A percentile compares a stretch with the other conserved stretches of the same genome.
Conservation (phyloP, 2,113 vertebrate genomes). For the Scatophagus argus region DNA sequence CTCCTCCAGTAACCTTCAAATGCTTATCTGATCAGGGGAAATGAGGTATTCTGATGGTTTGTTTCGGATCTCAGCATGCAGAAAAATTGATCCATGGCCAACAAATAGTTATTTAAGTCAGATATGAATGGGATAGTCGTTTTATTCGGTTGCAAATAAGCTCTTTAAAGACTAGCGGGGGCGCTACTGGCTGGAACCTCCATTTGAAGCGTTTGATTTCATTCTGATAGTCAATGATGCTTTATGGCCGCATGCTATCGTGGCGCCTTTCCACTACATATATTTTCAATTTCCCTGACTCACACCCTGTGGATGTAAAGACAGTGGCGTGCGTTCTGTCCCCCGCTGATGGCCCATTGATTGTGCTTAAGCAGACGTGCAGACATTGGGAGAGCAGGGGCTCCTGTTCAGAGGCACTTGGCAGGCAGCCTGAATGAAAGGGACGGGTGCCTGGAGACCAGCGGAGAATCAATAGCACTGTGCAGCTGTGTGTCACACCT, state of each 20-base stretch:
- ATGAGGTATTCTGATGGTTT: constrained; percentile 46
- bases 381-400: constrained; percentile 80
- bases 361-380: constrained; percentile 85
- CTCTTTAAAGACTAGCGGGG: constrained; percentile 47
- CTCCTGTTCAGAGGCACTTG: constrained; percentile 81
- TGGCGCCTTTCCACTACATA: constrained; percentile 79
- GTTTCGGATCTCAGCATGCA: constrained; percentile 56
- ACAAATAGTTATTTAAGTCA: constrained; percentile 55
- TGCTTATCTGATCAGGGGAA: constrained; percentile 51
- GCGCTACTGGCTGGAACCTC: constrained; percentile 40
- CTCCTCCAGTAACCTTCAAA: constrained; percentile 59
- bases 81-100: constrained; percentile 47
- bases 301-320: constrained; percentile 75
- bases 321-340: constrained; percentile 71
- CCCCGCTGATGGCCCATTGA: constrained; percentile 82
- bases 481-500: constrained; percentile 82
- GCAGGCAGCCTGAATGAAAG: constrained; percentile 78
- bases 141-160: constrained; percentile 57
- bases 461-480: constrained; percentile 80
- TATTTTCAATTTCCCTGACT: constrained; percentile 80
- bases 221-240: constrained; percentile 69
- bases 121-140: constrained; percentile 46
- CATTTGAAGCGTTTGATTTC: constrained; percentile 61
- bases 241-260: constrained; percentile 60
- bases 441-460: constrained; percentile 78